Percentiles rank a stretch among this genome's conserved stretches.
These are phyloP conservation scores for Apodemus sylvaticus DNA, from an alignment of 2,113 vertebrate species.

Conservation along the genomic window DNA sequence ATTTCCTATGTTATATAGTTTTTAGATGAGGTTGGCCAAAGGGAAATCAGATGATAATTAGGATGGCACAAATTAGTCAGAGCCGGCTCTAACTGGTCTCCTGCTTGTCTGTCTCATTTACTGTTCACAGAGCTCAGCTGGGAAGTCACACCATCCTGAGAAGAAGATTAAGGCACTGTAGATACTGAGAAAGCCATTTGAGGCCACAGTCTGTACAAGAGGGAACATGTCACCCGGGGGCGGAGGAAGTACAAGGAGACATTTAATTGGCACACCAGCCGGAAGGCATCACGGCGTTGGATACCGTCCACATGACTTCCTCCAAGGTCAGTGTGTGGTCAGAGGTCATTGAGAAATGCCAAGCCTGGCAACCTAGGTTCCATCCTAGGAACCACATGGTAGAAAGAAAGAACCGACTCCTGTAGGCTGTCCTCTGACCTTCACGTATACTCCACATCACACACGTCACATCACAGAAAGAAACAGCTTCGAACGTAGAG, in stretches of 20 bases:
- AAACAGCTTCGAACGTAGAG: neutral
- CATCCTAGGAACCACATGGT: neutral
- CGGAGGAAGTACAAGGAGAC: neutral
- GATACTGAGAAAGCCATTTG: neutral
- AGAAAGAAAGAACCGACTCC: neutral
- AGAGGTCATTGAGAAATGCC: neutral
- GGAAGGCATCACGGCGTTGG: neutral
- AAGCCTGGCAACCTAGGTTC: neutral
- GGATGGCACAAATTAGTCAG: neutral
- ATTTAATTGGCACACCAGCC: neutral
- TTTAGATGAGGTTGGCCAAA: conserved; percentile 18
- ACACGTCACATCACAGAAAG: neutral
- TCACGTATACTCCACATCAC: neutral
- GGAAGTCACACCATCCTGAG: neutral
- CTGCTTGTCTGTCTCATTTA: neutral
- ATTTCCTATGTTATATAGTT: conserved; percentile 30
- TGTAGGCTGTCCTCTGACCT: neutral
- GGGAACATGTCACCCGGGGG: neutral
- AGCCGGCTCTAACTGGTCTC: neutral
- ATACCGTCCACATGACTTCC: neutral
- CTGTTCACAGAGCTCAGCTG: neutral
- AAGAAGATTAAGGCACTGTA: neutral
- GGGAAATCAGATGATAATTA: conserved; percentile 39
- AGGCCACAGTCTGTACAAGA: neutral
- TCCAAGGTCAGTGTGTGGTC: neutral